Conservation (phyloP, 2,113 vertebrate genomes). For the Gambusia holbrooki region DNA sequence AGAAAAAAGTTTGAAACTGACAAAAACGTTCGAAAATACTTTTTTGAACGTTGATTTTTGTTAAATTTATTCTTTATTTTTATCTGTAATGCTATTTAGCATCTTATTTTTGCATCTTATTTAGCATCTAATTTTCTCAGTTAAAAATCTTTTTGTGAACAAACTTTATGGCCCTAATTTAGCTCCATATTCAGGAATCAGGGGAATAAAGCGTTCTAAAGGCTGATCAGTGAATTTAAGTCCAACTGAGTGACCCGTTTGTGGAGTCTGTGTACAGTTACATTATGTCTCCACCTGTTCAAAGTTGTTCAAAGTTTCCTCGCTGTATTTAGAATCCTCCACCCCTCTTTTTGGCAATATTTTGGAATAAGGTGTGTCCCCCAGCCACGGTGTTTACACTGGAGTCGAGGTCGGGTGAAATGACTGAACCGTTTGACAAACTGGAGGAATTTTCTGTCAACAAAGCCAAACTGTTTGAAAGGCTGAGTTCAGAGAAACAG, state of each 20-base stretch:
- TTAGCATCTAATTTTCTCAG: too few species aligned
- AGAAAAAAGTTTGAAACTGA: too few species aligned
- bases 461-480: constrained; percentile 5
- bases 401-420: not conserved
- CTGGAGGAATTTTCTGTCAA: constrained; percentile 9
- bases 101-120: too few species aligned
- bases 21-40: too few species aligned
- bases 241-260: constrained; percentile 15
- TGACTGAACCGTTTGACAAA: constrained; percentile 17
- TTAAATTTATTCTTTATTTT: too few species aligned
- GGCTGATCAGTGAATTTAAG: constrained; percentile 43
- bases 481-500: not conserved
- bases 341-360: constrained; percentile 22
- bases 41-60: too few species aligned
- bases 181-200: not conserved
- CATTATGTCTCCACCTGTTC: constrained; percentile 3
- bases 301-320: constrained; percentile 20
- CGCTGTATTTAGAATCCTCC: constrained; percentile 23
- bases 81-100: too few species aligned
- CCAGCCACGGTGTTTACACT: constrained; percentile 30
- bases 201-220: not conserved
- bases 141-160: too few species aligned
- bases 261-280: not conserved
- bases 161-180: too few species aligned
- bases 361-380: constrained; percentile 32